Conservation (phyloP, 1,140 invertebrate species). For the Drosophila biarmipes region DNA sequence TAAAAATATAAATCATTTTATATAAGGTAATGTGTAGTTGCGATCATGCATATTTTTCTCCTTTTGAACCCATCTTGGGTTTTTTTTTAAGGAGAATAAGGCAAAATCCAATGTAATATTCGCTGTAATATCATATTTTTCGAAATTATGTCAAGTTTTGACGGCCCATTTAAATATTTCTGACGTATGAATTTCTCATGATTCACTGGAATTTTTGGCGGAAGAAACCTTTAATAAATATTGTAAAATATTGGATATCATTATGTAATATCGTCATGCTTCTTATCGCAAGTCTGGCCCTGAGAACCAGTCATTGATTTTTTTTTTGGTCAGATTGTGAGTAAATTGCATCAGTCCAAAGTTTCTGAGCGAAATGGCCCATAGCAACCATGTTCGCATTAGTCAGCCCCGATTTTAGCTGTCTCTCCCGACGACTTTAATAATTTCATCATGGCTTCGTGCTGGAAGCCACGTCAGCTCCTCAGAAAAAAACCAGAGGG, state of each 20-base stretch:
- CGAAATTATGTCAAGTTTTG: too few species aligned
- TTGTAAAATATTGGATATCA: background rate
- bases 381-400: constrained; percentile 36
- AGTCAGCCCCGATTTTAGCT: constrained; percentile 15
- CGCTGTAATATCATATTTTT: too few species aligned
- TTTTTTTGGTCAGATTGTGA: constrained; percentile 11
- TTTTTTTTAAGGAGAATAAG: too few species aligned
- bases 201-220: background rate
- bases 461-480: constrained; percentile 28
- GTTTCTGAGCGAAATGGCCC: constrained; percentile 17
- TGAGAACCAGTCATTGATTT: background rate
- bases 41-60: too few species aligned
- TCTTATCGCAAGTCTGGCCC: background rate
- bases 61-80: too few species aligned
- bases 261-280: background rate
- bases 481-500: constrained; percentile 12
- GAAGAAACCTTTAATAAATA: background rate
- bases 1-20: background rate
- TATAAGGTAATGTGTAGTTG: background rate
- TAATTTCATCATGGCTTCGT: constrained; percentile 40
- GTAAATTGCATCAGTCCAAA: constrained; percentile 29
- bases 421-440: constrained; percentile 5
- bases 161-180: too few species aligned
- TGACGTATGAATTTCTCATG: background rate
- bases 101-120: too few species aligned